phyloP scores from a whole-genome alignment of 2,888 invertebrate species.

The Eristalis pertinax region DNA sequence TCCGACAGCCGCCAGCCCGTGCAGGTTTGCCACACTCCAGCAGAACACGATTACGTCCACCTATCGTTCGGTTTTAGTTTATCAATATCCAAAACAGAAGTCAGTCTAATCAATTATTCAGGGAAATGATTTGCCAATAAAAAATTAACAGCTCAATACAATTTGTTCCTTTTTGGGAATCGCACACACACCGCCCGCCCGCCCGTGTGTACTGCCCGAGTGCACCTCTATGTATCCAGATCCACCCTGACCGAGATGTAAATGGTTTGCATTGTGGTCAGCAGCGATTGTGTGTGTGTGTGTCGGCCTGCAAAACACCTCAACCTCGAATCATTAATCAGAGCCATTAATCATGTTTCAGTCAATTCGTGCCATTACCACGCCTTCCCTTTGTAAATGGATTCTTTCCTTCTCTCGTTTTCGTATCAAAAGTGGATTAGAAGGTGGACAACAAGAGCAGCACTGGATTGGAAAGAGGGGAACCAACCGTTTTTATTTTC shows the following conservation, averaged over 20 bases:
- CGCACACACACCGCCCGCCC: too few relatives aligned
- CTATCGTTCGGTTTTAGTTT: not conserved
- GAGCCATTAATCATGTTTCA: slow-evolving; percentile 64
- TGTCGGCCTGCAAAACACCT: slow-evolving; percentile 21
- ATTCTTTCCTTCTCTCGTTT: slow-evolving; percentile 32
- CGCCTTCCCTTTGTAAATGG: slow-evolving; percentile 69
- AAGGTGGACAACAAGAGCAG: slow-evolving; percentile 39
- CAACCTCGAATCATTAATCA: slow-evolving; percentile 50
- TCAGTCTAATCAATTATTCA: slow-evolving; percentile 15
- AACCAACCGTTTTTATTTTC: not conserved
- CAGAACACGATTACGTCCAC: not conserved
- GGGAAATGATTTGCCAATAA: slow-evolving; percentile 35
- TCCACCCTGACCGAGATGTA: not conserved
- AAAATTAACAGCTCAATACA: slow-evolving; percentile 55
- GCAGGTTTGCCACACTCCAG: not conserved
- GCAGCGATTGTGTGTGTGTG: not conserved
- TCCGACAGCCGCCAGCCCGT: not conserved
- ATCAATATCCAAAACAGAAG: not conserved
- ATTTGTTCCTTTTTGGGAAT: not conserved
- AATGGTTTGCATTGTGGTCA: slow-evolving; percentile 36
- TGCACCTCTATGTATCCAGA: too few relatives aligned
- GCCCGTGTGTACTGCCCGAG: not conserved
- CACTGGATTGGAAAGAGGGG: slow-evolving; percentile 8
- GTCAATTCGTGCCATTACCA: slow-evolving; percentile 70
- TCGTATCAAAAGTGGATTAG: slow-evolving; percentile 67